Evolutionary conservation across 2,113 vertebrate genomes (phyloP), one percentile per base, ranked within the genome.

Genomic region (Gulo gulo): DNA sequence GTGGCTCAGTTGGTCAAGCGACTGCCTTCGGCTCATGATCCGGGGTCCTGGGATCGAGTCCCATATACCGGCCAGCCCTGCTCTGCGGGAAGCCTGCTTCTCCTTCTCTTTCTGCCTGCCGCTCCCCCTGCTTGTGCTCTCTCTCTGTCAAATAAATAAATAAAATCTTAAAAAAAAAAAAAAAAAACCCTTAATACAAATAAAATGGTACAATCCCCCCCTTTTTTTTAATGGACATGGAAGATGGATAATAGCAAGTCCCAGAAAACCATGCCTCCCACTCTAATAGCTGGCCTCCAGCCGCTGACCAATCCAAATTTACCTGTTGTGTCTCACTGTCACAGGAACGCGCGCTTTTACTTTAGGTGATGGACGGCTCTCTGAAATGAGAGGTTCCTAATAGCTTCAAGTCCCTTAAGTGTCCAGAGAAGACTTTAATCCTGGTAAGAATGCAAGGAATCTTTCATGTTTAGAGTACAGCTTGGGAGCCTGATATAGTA

Each of bases 121-220:
- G 0, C 59, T 61, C 23, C 10, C 24, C 24, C 59, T 61, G 24
- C 24, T 26, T 61, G 59, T 61, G 59, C 59, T 61, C 59, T 24
- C 9, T 61, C 23, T 61, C 24, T 61, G 18, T 61, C 59, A 26
- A 24, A 59, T 12, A 61, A 61, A 61, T 61, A 61, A 61, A 59
- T 59, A 59, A 59, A 59, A 61, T 61, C 59, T 61, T 59, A 10
- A 24, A 59, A 9, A 23, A 59, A 71, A 95, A 84, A 52, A 39
- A 39, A 39, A 2, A 15, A 52, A 95, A 84, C 78, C 76, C 29
- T 88, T 29, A 65, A 61, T 67, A 50, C 52, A 96, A 97, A 96
- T 96, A 94, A 97, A 97, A 61, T 73, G 42, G 26, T 61, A 73
- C 71, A 29, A 85, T 55, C 73, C 39, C 39, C 39, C 39, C 39